A percentile compares a stretch with the other conserved stretches of the same genome.
These are phyloP conservation scores for Melozone crissalis DNA, from an alignment of 2,113 vertebrate genomes.

Conservation along the genomic window DNA sequence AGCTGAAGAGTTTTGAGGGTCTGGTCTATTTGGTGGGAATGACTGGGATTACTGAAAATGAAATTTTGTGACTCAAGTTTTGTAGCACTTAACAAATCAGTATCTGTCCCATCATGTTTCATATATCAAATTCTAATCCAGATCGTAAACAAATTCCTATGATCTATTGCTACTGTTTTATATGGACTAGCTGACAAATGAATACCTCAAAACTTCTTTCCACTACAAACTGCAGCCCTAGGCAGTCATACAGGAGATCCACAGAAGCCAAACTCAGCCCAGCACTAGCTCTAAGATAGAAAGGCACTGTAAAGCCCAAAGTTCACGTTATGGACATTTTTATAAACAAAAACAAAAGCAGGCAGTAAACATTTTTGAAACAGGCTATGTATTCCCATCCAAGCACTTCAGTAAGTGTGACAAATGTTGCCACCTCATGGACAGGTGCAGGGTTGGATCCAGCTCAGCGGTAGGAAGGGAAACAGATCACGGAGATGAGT, in stretches of 20 bases:
- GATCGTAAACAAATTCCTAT: not conserved
- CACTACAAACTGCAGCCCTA: not conserved
- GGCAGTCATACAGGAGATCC: not conserved
- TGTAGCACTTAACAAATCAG: not conserved
- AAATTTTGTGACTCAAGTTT: not conserved
- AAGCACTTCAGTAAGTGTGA: not conserved
- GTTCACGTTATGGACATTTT: not conserved
- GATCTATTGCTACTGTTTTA: not conserved
- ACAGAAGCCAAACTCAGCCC: not conserved
- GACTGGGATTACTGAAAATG: not conserved
- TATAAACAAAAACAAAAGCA: not conserved
- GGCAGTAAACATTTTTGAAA: not conserved
- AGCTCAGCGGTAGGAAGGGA: slow-evolving; percentile 48
- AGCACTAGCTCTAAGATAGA: not conserved
- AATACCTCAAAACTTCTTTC: not conserved
- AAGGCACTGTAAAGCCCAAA: not conserved
- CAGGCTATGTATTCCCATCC: not conserved
- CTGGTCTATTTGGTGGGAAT: not conserved
- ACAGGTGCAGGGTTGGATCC: slow-evolving; percentile 35
- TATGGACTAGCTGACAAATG: not conserved
- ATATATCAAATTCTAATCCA: not conserved
- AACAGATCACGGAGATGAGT: slow-evolving; percentile 45
- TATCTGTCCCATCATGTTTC: not conserved
- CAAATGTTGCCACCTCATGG: slow-evolving; percentile 67
- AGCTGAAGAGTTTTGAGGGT: not conserved